Percentiles rank a stretch among this genome's conserved stretches.
These are phyloP conservation scores for Drosophila pachea DNA, from an alignment of 1,140 invertebrate genomes.

Conservation along the genomic window DNA sequence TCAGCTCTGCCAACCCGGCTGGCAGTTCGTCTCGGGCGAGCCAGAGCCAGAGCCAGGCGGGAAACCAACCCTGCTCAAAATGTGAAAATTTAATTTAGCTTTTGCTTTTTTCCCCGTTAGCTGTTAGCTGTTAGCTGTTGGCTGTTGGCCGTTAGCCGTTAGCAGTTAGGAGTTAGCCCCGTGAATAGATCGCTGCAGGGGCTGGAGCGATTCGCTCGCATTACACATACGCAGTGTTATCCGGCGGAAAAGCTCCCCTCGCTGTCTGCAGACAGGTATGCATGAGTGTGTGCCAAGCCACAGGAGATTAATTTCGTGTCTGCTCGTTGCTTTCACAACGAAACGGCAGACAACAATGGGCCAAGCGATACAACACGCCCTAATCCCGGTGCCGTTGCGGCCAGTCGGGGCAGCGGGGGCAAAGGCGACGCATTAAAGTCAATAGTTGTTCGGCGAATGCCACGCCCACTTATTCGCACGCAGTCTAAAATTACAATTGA, in stretches of 20 bases:
- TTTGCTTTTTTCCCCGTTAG: slow-evolving; percentile 42
- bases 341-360: slow-evolving; percentile 33
- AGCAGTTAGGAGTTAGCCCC: too few relatives aligned
- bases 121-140: too few relatives aligned
- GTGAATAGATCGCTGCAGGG: slow-evolving; percentile 26
- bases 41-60: neutral
- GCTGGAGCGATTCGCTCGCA: slow-evolving; percentile 25
- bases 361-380: slow-evolving; percentile 33
- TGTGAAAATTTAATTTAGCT: slow-evolving; percentile 73
- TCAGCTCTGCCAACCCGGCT: slow-evolving; percentile 45
- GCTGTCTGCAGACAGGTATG: neutral
- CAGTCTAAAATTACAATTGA: neutral
- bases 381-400: slow-evolving; percentile 24
- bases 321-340: slow-evolving; percentile 59
- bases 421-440: slow-evolving; percentile 9
- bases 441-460: neutral
- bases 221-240: slow-evolving; percentile 68
- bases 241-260: slow-evolving; percentile 10
- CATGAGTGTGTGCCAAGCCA: slow-evolving; percentile 37
- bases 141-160: too few relatives aligned
- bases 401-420: neutral
- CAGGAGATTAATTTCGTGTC: slow-evolving; percentile 74
- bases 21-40: slow-evolving; percentile 22
- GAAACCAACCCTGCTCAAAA: slow-evolving; percentile 42
- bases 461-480: neutral